Percentiles rank a stretch among this genome's conserved stretches.
Conservation (phyloP, 2,797 vertebrate species). For the Melanitta fusca region DNA sequence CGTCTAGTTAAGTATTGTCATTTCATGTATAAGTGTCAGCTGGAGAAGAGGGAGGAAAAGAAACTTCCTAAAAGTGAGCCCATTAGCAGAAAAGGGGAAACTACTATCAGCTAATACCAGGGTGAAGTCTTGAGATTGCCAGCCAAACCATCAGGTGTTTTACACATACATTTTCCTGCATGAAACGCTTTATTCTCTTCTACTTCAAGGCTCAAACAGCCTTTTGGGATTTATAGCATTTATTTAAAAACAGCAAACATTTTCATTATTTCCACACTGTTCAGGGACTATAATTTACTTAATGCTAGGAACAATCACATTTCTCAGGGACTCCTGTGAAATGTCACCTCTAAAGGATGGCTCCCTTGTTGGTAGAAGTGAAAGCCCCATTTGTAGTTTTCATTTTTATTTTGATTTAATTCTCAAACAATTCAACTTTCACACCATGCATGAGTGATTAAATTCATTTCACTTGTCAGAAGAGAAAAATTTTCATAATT, state of each 20-base stretch:
- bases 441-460: slow-evolving; percentile 80
- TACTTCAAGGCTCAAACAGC: slow-evolving; percentile 34
- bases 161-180: slow-evolving; percentile 10
- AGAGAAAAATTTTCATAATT: slow-evolving; percentile 85
- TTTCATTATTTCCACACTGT: slow-evolving; percentile 80
- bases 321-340: slow-evolving; percentile 77
- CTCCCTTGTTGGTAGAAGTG: slow-evolving; percentile 74
- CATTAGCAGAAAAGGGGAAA: not conserved
- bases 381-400: slow-evolving; percentile 77
- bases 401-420: slow-evolving; percentile 85
- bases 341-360: slow-evolving; percentile 83
- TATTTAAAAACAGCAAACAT: slow-evolving; percentile 83
- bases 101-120: not conserved
- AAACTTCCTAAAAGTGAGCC: not conserved
- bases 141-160: not conserved
- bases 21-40: not conserved
- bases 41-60: not conserved
- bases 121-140: not conserved
- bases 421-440: slow-evolving; percentile 83
- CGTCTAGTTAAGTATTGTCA: not conserved
- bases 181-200: slow-evolving; percentile 24
- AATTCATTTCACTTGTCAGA: slow-evolving; percentile 83
- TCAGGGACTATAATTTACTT: slow-evolving; percentile 80
- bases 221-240: slow-evolving; percentile 79
- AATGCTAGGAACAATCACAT: slow-evolving; percentile 77